Evolutionary conservation across 2,888 invertebrate species (phyloP).

Genomic region (Lypha dubia): DNA sequence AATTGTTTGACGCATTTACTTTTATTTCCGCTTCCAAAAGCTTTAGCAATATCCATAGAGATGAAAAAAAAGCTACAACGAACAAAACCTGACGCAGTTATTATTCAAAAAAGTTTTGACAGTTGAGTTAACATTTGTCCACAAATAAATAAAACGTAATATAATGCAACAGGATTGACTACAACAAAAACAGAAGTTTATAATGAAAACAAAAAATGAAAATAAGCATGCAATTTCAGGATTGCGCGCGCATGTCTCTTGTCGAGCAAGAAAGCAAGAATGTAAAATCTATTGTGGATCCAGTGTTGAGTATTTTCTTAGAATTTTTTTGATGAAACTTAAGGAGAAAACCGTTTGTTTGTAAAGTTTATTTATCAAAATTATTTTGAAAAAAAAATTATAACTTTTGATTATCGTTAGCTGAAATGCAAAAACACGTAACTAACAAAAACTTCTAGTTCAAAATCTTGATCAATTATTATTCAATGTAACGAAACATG

Average conservation of each 20-base stretch:
- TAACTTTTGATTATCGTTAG: no score
- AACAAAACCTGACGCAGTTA: background rate
- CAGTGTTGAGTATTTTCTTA: background rate
- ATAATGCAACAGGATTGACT: conserved; percentile 56
- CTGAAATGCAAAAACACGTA: no score
- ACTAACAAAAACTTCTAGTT: no score
- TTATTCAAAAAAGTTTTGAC: conserved; percentile 32
- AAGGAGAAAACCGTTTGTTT: background rate
- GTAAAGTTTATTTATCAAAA: no score
- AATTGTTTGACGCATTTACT: no score
- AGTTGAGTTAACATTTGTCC: conserved; percentile 10
- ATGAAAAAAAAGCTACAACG: background rate
- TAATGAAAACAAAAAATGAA: conserved; percentile 22
- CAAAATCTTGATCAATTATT: no score
- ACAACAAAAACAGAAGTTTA: background rate
- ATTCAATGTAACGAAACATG: no score
- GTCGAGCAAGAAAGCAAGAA: background rate
- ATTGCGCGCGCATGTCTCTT: conserved; percentile 44
- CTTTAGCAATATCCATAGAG: background rate
- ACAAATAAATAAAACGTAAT: background rate
- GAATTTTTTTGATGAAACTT: background rate
- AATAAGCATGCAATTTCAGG: background rate
- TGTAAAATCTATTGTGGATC: background rate
- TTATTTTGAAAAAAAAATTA: no score
- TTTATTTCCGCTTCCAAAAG: no score